A percentile compares a stretch with the other conserved stretches of the same genome.
Conservation (phyloP, 2,888 invertebrate species). For the Pardosa pseudoannulata region DNA sequence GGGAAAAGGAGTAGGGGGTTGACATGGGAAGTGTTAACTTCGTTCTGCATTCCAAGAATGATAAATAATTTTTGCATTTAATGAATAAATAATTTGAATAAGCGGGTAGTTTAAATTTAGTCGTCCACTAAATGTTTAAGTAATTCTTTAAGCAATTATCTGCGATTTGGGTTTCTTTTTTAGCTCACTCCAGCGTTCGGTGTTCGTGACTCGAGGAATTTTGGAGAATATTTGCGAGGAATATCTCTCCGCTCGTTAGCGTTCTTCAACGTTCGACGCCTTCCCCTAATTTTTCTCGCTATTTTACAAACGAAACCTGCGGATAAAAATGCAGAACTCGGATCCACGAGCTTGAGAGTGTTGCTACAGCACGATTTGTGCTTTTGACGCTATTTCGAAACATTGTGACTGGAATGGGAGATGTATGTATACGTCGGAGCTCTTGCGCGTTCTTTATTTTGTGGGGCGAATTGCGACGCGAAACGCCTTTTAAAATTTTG, state of each 20-base stretch:
- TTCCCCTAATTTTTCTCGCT: neutral
- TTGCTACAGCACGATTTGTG: neutral
- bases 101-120: conserved; percentile 65
- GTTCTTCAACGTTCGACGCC: conserved; percentile 5
- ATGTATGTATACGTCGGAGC: neutral
- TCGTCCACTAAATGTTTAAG: conserved; percentile 65
- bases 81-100: conserved; percentile 71
- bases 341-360: neutral
- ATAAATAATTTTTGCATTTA: conserved; percentile 72
- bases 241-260: neutral
- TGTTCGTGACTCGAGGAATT: neutral
- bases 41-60: conserved; percentile 61
- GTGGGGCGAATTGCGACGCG: no score
- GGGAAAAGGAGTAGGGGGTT: neutral
- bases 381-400: neutral
- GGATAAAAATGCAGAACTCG: neutral
- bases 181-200: neutral
- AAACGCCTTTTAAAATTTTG: no score
- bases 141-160: conserved; percentile 41
- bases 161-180: neutral
- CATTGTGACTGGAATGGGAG: neutral
- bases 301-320: neutral
- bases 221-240: neutral
- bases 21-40: conserved; percentile 60
- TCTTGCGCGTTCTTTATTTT: no score